Conservation (phyloP, 2,888 invertebrate species). For the Pachycephus smyrnensis region DNA sequence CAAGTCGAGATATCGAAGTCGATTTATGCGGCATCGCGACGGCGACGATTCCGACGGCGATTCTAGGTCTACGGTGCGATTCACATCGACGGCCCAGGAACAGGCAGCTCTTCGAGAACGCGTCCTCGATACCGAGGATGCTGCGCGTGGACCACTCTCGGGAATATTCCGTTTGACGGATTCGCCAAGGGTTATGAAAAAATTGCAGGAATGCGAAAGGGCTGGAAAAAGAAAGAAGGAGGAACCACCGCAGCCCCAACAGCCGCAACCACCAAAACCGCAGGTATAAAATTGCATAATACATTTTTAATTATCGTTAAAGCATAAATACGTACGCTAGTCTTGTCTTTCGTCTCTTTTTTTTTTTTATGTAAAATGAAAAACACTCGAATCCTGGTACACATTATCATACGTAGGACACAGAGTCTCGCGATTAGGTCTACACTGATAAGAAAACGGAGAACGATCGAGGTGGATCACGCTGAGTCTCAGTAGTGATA, state of each 20-base stretch:
- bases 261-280: slow-evolving; percentile 70
- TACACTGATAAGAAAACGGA: background rate
- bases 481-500: background rate
- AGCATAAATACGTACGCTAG: background rate
- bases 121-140: slow-evolving; percentile 90
- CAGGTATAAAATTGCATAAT: slow-evolving; percentile 56
- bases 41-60: slow-evolving; percentile 85
- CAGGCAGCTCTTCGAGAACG: slow-evolving; percentile 70
- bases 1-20: slow-evolving; percentile 62
- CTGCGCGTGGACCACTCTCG: slow-evolving; percentile 85
- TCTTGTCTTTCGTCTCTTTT: background rate
- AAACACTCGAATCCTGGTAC: background rate
- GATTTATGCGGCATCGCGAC: slow-evolving; percentile 71
- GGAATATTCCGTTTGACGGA: slow-evolving; percentile 90
- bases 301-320: no score
- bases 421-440: background rate
- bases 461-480: background rate
- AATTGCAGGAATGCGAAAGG: slow-evolving; percentile 84
- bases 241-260: slow-evolving; percentile 73
- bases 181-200: slow-evolving; percentile 89
- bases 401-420: background rate
- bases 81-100: slow-evolving; percentile 69
- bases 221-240: slow-evolving; percentile 81
- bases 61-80: slow-evolving; percentile 73
- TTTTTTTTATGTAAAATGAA: background rate